Base-by-base conservation (phyloP, 2,113 vertebrate species). In the Sceloporus tristichus region DNA sequence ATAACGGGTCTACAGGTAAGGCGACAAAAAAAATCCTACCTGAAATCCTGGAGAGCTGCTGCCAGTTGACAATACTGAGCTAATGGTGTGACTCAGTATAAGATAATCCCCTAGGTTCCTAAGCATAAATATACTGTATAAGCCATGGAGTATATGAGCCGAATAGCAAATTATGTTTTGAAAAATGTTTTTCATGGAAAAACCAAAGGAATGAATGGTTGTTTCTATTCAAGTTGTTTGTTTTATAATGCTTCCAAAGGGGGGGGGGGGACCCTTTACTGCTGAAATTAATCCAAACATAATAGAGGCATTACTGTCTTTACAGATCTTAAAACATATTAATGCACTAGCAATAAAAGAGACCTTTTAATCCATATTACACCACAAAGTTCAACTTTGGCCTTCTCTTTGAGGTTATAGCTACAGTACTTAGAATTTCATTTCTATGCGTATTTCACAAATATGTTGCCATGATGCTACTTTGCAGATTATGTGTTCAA, bases 221-320 rank as follows among this genome's bases (percentile, higher is more conserved):
- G 87, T 74, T 13, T 6, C 38, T 3, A 81, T 85, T 86, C 68
- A 71, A 27, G 27, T 9, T 77, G 23, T 34, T 80, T 16, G 76
- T 27, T n/a, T 27, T 90, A 21, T 62, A 91, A 25, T 4, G 29
- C 29, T 90, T 90, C 59, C 87, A 76, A 90, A n/a, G 82, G 5
- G 75, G 18, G 87, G 75, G 18, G 86, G 87, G 83, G 0, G 0
- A 87, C 14, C 5, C 9, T 25, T 86, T 79, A 74, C 0, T 0
- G 29, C 1, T 54, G 42, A 86, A 92, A 93, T 38, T 85, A 91
- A 91, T 83, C 6, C 85, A 91, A 90, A 86, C 0, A 16, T 85
- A 85, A 27, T 5, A 6, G 21, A 8, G 2, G 2, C 23, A 27
- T 84, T 85, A 59, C 5, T 14, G 0, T 76, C 75, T 54, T 90